phyloP scores from a whole-genome alignment of 1,140 invertebrate species.

The Dufourea novaeangliae region DNA sequence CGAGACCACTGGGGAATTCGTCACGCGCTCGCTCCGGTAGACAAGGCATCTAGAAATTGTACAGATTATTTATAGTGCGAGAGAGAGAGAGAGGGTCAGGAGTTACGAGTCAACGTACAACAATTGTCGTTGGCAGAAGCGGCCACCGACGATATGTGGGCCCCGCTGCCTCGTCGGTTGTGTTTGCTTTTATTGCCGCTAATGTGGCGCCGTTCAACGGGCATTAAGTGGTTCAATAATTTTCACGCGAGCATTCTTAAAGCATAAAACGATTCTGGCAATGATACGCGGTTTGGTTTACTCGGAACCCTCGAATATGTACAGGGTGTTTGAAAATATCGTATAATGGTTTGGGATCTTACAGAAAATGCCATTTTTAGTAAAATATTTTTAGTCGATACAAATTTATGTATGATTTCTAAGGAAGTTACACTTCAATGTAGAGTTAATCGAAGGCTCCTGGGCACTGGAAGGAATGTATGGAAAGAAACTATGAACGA shows the following conservation, averaged over 20 bases:
- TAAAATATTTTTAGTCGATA: no score
- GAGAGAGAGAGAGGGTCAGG: background rate
- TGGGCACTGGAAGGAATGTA: no score
- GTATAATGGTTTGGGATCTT: no score
- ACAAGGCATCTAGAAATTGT: constrained; percentile 58
- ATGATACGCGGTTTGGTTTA: constrained; percentile 25
- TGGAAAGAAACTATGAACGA: no score
- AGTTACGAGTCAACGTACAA: constrained; percentile 64
- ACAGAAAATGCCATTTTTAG: no score
- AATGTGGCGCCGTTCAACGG: constrained; percentile 66
- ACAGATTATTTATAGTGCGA: constrained; percentile 63
- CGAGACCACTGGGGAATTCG: constrained; percentile 64
- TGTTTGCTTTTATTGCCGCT: constrained; percentile 66
- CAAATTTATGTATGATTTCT: no score
- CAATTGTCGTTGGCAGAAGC: constrained; percentile 65
- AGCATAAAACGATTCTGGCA: constrained; percentile 23
- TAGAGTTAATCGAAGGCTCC: no score
- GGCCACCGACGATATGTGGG: constrained; percentile 53
- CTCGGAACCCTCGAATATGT: background rate
- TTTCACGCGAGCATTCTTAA: constrained; percentile 59
- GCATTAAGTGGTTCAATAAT: constrained; percentile 65
- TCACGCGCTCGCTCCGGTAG: no score
- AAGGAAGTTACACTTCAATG: no score
- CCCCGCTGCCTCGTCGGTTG: constrained; percentile 45
- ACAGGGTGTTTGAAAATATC: background rate